Base-by-base conservation (phyloP, 2,888 invertebrate genomes). In the Portevinia maculata region DNA sequence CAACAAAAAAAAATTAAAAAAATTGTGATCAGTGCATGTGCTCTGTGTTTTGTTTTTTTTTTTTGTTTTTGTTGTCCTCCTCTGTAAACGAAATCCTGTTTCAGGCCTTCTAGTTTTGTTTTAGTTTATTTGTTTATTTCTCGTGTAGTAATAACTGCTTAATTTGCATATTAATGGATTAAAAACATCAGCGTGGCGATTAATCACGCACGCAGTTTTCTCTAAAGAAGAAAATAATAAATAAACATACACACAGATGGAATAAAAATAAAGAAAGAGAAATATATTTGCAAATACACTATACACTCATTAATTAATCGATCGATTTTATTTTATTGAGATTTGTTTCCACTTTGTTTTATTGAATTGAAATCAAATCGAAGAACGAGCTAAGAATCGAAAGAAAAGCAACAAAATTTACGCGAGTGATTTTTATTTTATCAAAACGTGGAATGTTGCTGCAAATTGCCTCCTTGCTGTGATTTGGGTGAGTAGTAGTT, bases 111-210 rank as follows among this genome's bases (percentile, higher is more conserved):
- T 34, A 62, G 46, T 30, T 59, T 11, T 17, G 13, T 52, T 59
- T 65, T 39, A 34, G 55, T 52, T 21, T 34, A 15, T 28, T 5
- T 28, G 6, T 7, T 55, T 15, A 15, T 53, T 64, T 32, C 11
- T 24, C 41, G 15, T 52, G 21, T 46, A 30, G 17, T 44, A 59
- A 62, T 59, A 52, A 67, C 78, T 62, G 41, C 71, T 69, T 74
- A 44, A 84, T 84, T 84, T 79, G 79, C 84, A 84, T 84, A 62
- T 84, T 84, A 84, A 74, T 84, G 74, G 79, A 84, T 84, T 84
- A 59, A 79, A 74, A 74, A 69, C 62, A 55, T 84, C 84, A 74
- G 57, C 73, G 64, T 57, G 46, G 62, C 52, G 41, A 84, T 79
- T 79, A 79, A 84, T 84, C 84, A 84, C 79, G 57, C 71, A 83